A percentile compares a stretch with the other conserved stretches of the same genome.
These are phyloP conservation scores for Oryzias melastigma DNA, from an alignment of 2,113 vertebrate species.

Conservation along the genomic window DNA sequence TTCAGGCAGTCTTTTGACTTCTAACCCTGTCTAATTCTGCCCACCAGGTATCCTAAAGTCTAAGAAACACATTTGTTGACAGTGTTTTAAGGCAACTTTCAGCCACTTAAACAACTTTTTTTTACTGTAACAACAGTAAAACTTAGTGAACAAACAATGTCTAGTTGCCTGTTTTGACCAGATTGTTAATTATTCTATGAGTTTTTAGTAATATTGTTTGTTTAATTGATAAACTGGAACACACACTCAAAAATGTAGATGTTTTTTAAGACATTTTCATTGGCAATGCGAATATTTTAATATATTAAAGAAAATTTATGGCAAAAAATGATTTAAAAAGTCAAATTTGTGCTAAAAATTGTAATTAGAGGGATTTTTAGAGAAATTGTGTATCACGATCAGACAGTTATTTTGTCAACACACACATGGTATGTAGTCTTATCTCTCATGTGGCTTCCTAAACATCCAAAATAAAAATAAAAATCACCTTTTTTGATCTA, in stretches of 20 bases:
- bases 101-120: no score
- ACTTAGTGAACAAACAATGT: not conserved
- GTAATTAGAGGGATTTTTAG: no score
- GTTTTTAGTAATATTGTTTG: not conserved
- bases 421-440: not conserved
- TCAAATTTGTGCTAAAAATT: no score
- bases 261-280: no score
- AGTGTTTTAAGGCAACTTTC: not conserved
- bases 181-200: not conserved
- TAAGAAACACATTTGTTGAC: no score
- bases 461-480: not conserved
- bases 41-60: not conserved
- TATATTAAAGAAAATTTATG: no score
- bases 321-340: no score
- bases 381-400: no score
- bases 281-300: no score
- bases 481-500: constrained; percentile 45
- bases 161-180: not conserved
- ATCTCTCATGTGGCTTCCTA: not conserved
- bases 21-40: constrained; percentile 8
- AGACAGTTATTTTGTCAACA: not conserved
- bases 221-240: no score
- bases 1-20: constrained; percentile 16
- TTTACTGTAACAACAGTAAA: not conserved
- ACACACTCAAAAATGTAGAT: no score